phyloP scores from a whole-genome alignment of 2,113 vertebrate genomes.

The Laterallus jamaicensis region DNA sequence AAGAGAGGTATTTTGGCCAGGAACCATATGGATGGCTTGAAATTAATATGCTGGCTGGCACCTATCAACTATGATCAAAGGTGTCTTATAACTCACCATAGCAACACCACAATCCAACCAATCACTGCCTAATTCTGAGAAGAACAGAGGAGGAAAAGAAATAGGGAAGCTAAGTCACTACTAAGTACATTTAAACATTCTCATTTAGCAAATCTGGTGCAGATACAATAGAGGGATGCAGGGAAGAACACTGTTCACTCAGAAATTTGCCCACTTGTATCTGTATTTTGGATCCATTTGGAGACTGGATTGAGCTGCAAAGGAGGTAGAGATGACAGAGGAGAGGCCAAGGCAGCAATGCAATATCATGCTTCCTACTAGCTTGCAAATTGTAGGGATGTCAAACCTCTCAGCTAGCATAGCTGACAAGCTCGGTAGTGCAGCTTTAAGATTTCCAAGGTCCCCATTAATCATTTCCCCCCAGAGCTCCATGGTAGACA shows the following conservation, averaged over 20 bases:
- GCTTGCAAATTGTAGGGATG: neutral
- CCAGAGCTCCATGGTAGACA: neutral
- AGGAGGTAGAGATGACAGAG: neutral
- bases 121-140: neutral
- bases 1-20: neutral
- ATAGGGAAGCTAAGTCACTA: neutral
- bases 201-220: neutral
- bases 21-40: neutral
- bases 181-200: neutral
- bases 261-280: neutral
- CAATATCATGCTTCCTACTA: neutral
- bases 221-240: neutral
- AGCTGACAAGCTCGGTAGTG: neutral
- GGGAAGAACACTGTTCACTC: neutral
- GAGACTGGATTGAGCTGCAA: neutral
- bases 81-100: conserved; percentile 28
- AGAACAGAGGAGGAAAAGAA: neutral
- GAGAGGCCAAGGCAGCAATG: neutral
- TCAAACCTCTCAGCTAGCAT: neutral
- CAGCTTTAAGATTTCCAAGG: neutral
- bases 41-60: conserved; percentile 18
- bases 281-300: neutral
- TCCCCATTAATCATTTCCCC: neutral
- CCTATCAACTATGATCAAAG: conserved; percentile 4
- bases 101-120: conserved; percentile 23